These are phyloP conservation scores for Boloria selene DNA, from an alignment of 2,888 invertebrate species.

Conservation along the genomic window DNA sequence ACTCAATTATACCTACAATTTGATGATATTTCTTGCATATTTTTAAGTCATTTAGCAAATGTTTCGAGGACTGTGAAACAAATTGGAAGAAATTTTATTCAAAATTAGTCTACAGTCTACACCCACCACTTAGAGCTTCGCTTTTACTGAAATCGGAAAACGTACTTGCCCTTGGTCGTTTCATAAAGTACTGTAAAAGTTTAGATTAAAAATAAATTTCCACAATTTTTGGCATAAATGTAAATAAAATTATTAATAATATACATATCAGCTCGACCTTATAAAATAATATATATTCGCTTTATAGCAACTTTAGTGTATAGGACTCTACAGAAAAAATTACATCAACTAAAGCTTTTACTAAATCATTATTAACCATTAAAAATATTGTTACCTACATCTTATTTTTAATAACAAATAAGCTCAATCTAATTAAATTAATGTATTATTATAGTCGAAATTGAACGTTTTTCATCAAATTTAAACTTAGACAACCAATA, in stretches of 20 bases:
- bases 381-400: too few species aligned
- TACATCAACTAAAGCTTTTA: too few species aligned
- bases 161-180: constrained; percentile 11
- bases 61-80: neutral
- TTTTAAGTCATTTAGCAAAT: neutral
- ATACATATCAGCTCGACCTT: too few species aligned
- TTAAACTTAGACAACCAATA: neutral
- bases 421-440: neutral
- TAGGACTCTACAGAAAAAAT: too few species aligned
- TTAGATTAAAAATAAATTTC: neutral
- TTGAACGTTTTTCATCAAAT: neutral
- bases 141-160: constrained; percentile 15
- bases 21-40: neutral
- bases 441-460: neutral
- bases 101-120: constrained; percentile 8
- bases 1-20: neutral
- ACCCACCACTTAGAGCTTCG: constrained; percentile 10
- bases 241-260: neutral
- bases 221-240: neutral
- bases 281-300: too few species aligned
- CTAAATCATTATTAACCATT: too few species aligned
- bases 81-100: neutral
- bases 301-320: too few species aligned
- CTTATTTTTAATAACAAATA: too few species aligned
- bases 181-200: neutral